Percentiles rank a stretch among this genome's conserved stretches.
Evolutionary conservation across 92 coral and sea anemone species (phyloP).

Genomic region (Chrysogorgia sp.): DNA sequence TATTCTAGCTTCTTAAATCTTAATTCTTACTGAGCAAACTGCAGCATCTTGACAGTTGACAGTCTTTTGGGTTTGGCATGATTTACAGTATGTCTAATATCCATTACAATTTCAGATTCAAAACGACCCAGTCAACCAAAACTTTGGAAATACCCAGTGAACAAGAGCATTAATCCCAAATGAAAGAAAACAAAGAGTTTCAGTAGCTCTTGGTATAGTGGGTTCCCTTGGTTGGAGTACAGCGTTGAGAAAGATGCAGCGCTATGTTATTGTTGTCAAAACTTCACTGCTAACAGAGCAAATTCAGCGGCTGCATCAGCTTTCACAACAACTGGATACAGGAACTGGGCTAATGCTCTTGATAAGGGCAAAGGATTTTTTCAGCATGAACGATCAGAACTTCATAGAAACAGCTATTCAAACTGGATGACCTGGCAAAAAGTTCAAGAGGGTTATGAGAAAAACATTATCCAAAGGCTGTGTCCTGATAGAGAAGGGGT

Average conservation of each 20-base stretch:
- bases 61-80: not conserved
- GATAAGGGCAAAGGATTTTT: slow-evolving; percentile 27
- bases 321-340: slow-evolving; percentile 26
- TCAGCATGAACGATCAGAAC: slow-evolving; percentile 33
- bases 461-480: slow-evolving; percentile 18
- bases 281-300: slow-evolving; percentile 12
- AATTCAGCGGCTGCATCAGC: slow-evolving; percentile 17
- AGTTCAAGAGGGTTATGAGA: slow-evolving; percentile 43
- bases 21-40: slow-evolving; percentile 10
- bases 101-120: slow-evolving; percentile 9
- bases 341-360: slow-evolving; percentile 35
- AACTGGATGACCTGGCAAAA: slow-evolving; percentile 23
- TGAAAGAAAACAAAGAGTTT: slow-evolving; percentile 34
- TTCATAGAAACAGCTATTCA: slow-evolving; percentile 24
- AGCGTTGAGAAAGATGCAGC: slow-evolving; percentile 37
- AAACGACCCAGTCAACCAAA: slow-evolving; percentile 37
- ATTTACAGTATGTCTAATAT: not conserved
- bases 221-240: slow-evolving; percentile 38
- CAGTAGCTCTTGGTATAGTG: slow-evolving; percentile 36
- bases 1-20: not conserved
- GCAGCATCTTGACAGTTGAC: not conserved
- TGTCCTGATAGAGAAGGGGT: slow-evolving; percentile 27
- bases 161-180: slow-evolving; percentile 37
- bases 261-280: not conserved
- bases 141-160: slow-evolving; percentile 24